These are phyloP conservation scores for Hepsetus odoe DNA, from an alignment of 2,113 vertebrate genomes.

Conservation along the genomic window DNA sequence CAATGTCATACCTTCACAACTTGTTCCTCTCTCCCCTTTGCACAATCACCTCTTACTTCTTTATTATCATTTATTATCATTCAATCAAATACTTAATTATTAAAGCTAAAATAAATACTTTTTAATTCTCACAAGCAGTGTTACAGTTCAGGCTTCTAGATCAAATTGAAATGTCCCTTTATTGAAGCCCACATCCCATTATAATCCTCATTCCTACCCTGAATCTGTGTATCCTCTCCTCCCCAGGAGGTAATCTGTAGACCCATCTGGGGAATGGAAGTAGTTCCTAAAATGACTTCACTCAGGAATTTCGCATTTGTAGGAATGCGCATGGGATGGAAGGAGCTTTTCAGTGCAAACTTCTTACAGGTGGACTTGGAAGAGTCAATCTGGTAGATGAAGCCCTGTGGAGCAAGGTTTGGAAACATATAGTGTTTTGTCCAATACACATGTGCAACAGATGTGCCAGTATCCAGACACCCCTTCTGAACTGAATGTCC, in stretches of 20 bases:
- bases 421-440: background rate
- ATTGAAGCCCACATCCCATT: no score
- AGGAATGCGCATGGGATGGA: slow-evolving; percentile 26
- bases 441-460: background rate
- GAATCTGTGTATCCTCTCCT: background rate
- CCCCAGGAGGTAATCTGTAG: slow-evolving; percentile 8
- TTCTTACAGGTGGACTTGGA: slow-evolving; percentile 1
- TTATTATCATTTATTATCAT: no score
- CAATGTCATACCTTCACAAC: no score
- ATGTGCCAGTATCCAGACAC: background rate
- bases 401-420: background rate
- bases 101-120: no score
- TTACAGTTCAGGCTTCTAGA: no score
- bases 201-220: background rate
- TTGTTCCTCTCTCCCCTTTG: no score
- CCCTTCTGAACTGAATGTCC: no score
- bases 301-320: background rate
- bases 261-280: slow-evolving; percentile 1
- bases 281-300: slow-evolving; percentile 10
- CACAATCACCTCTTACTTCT: no score
- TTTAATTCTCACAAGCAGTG: no score
- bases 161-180: no score
- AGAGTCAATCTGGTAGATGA: slow-evolving; percentile 17
- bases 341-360: background rate
- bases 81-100: no score